Conservation (phyloP, 2,797 vertebrate species). For the Lithobates sylvaticus region DNA sequence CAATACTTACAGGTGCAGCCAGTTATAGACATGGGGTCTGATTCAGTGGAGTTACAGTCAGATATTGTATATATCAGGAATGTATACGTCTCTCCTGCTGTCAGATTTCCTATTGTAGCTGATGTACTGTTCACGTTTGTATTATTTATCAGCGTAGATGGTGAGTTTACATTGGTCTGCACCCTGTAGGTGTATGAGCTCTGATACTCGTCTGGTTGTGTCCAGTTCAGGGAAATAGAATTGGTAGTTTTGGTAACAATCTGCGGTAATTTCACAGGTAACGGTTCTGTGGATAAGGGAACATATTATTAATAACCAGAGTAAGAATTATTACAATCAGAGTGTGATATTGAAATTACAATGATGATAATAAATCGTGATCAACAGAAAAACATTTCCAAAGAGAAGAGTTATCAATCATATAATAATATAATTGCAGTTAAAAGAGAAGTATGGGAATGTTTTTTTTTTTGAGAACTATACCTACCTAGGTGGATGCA, state of each 20-base stretch:
- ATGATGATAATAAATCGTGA: too few species aligned
- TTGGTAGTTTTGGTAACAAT: neutral
- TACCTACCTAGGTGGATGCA: too few species aligned
- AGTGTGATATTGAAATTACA: too few species aligned
- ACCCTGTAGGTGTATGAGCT: conserved; percentile 24
- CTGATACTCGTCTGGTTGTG: conserved; percentile 9
- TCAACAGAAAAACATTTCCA: neutral
- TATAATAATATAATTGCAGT: too few species aligned
- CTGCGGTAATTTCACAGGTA: neutral
- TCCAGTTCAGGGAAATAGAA: conserved; percentile 15
- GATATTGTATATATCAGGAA: conserved; percentile 33
- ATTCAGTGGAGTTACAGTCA: neutral
- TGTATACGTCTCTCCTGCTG: conserved; percentile 18
- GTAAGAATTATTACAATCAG: too few species aligned
- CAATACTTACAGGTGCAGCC: conserved; percentile 19
- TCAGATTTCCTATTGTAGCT: neutral
- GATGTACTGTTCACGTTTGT: neutral
- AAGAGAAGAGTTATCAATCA: too few species aligned
- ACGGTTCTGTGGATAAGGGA: neutral
- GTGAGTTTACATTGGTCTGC: neutral
- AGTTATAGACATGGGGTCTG: neutral
- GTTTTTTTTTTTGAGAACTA: too few species aligned
- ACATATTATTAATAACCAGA: too few species aligned
- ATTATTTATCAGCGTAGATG: neutral
- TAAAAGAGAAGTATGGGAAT: too few species aligned